A percentile compares a stretch with the other conserved stretches of the same genome.
These are phyloP conservation scores for Tineola bisselliella DNA, from an alignment of 2,888 invertebrate species.

Conservation along the genomic window DNA sequence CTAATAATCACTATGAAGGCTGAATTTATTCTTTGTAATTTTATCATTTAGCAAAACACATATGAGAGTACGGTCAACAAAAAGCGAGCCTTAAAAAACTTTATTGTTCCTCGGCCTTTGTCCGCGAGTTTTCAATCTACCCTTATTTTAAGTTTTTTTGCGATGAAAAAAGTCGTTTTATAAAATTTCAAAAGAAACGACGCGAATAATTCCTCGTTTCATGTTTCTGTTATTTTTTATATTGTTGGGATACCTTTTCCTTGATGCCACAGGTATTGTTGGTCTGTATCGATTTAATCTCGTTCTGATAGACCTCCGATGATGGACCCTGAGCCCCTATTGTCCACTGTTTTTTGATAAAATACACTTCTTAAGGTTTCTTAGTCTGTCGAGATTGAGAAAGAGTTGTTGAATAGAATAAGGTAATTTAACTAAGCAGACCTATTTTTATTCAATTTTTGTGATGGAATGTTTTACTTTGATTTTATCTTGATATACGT, in stretches of 20 bases:
- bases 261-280: constrained; percentile 56
- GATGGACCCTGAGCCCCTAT: constrained; percentile 45
- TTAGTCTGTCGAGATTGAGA: constrained; percentile 24
- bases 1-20: not conserved
- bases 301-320: constrained; percentile 60
- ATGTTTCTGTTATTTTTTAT: constrained; percentile 51
- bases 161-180: constrained; percentile 58
- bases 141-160: constrained; percentile 60
- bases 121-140: constrained; percentile 51
- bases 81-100: constrained; percentile 44
- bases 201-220: constrained; percentile 67
- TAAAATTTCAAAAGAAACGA: constrained; percentile 62
- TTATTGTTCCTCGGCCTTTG: constrained; percentile 54
- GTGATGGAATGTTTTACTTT: not conserved
- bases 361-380: constrained; percentile 24
- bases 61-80: constrained; percentile 34
- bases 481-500: no score
- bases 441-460: not conserved
- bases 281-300: constrained; percentile 60
- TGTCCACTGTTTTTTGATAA: constrained; percentile 46
- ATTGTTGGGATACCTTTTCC: constrained; percentile 24
- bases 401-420: constrained; percentile 49
- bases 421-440: constrained; percentile 3
- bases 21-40: not conserved
- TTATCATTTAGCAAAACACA: not conserved